Conservation (phyloP, 2,797 vertebrate species). For the Mastacembelus armatus region DNA sequence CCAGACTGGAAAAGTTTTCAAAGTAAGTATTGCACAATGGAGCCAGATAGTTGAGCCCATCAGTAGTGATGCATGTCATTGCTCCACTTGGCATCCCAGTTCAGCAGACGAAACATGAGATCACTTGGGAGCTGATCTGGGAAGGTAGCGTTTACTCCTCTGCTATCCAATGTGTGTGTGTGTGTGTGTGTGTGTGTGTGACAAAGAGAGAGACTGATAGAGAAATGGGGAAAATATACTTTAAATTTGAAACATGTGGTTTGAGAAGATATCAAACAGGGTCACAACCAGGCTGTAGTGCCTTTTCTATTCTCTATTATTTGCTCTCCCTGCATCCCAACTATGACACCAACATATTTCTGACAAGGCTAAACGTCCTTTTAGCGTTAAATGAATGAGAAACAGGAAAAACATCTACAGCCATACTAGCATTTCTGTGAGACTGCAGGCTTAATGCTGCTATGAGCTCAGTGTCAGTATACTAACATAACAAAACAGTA, state of each 20-base stretch:
- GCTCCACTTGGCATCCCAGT: constrained; percentile 67
- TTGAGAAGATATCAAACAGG: constrained; percentile 35
- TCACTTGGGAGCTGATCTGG: constrained; percentile 68
- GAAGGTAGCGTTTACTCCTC: constrained; percentile 38
- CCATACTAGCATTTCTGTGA: neutral
- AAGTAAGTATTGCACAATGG: constrained; percentile 56
- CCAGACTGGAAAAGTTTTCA: constrained; percentile 60
- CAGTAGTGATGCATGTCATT: constrained; percentile 75
- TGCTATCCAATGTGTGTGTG: constrained; percentile 58
- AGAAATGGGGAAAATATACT: constrained; percentile 29
- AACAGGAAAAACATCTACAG: neutral
- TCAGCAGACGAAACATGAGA: constrained; percentile 62
- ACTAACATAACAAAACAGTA: neutral
- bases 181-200: constrained; percentile 54
- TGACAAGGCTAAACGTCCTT: neutral
- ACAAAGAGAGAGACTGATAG: constrained; percentile 48
- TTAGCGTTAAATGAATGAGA: neutral
- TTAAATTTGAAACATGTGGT: constrained; percentile 74
- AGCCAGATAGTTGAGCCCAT: constrained; percentile 64
- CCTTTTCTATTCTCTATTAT: constrained; percentile 17
- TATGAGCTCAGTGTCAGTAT: neutral
- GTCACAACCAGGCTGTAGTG: constrained; percentile 34
- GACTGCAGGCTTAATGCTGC: too few relatives aligned
- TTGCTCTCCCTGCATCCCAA: neutral
- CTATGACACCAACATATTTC: neutral